Conservation (phyloP, 2,888 invertebrate genomes). For the Mesorhabditis belari region DNA sequence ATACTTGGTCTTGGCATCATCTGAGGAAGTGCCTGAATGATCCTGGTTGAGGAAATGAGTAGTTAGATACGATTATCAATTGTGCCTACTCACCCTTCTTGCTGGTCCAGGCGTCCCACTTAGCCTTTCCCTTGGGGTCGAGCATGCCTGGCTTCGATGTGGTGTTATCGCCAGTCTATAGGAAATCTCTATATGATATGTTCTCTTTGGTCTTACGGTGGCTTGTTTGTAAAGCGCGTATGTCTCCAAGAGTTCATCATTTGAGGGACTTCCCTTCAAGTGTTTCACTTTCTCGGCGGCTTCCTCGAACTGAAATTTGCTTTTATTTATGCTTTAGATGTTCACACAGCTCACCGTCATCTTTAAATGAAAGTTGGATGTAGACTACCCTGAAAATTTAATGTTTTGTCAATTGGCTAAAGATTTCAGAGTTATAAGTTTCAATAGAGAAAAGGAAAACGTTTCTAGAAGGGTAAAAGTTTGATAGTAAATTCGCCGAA, state of each 20-base stretch:
- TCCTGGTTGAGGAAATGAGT: no score
- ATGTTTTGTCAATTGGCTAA: no score
- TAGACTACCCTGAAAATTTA: no score
- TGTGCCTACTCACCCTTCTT: neutral
- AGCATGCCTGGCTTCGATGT: slow-evolving; percentile 1
- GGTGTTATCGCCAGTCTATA: neutral
- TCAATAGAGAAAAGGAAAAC: no score
- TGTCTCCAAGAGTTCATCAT: slow-evolving; percentile 59
- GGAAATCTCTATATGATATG: neutral
- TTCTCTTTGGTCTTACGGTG: slow-evolving; percentile 10
- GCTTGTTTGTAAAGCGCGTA: slow-evolving; percentile 38
- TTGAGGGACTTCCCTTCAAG: slow-evolving; percentile 70
- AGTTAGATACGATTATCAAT: no score
- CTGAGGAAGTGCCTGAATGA: slow-evolving; percentile 7
- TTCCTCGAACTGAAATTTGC: slow-evolving; percentile 3
- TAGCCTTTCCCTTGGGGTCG: neutral
- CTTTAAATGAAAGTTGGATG: no score
- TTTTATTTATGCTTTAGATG: neutral
- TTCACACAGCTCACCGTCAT: no score
- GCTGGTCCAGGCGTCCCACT: neutral
- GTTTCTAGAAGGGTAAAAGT: no score
- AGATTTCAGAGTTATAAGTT: no score
- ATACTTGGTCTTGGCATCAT: slow-evolving; percentile 11
- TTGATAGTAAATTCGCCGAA: no score
- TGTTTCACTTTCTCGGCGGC: slow-evolving; percentile 27